Percentiles rank a stretch among this genome's conserved stretches.
Evolutionary conservation across 2,888 invertebrate species (phyloP).

Genomic region (Fabriciana adippe): DNA sequence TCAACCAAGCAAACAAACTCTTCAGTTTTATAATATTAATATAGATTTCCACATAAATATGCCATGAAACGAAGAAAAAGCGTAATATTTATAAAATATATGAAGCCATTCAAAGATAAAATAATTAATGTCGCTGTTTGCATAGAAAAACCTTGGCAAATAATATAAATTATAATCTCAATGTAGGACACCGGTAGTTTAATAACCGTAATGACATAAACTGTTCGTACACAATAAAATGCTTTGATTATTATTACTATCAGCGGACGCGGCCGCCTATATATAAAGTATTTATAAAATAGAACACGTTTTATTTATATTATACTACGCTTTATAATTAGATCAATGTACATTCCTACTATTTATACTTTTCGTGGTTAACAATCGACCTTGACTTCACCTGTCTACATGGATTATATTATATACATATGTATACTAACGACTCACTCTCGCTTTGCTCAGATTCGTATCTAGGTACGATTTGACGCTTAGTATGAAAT

Average conservation of each 20-base stretch:
- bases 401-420: background rate
- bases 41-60: background rate
- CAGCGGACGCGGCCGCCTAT: slow-evolving; percentile 27
- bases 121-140: slow-evolving; percentile 1
- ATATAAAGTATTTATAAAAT: slow-evolving; percentile 33
- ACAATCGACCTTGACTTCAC: slow-evolving; percentile 8
- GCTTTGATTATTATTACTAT: slow-evolving; percentile 31
- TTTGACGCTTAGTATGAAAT: no score
- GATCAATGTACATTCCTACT: slow-evolving; percentile 23
- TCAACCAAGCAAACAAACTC: no score
- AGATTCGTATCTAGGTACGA: no score
- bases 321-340: slow-evolving; percentile 24
- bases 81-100: background rate
- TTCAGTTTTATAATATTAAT: no score
- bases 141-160: slow-evolving; percentile 12
- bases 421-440: no score
- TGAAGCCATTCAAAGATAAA: background rate
- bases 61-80: background rate
- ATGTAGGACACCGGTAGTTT: slow-evolving; percentile 16
- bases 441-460: no score
- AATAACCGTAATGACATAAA: slow-evolving; percentile 27
- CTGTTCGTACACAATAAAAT: slow-evolving; percentile 32
- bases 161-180: slow-evolving; percentile 7
- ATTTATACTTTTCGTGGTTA: slow-evolving; percentile 7
- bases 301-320: slow-evolving; percentile 24